These are phyloP conservation scores for Ornithoptera priamus DNA, from an alignment of 2,888 invertebrate species.

Conservation along the genomic window DNA sequence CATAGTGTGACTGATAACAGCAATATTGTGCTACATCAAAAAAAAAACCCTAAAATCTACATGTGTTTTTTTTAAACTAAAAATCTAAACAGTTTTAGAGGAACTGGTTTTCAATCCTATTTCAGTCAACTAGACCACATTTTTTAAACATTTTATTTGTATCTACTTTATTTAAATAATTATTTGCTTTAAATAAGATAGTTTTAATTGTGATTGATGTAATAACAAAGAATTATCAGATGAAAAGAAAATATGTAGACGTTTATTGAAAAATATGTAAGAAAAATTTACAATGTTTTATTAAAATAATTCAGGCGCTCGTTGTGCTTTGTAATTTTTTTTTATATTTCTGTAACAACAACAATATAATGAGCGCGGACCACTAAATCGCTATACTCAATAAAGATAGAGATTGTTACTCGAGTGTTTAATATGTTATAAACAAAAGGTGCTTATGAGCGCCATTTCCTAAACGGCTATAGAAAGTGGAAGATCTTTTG, in stretches of 20 bases:
- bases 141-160: not conserved
- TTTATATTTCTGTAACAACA: not conserved
- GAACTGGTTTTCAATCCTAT: too few species aligned
- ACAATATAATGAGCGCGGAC: slow-evolving; percentile 26
- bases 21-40: not conserved
- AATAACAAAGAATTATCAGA: not conserved
- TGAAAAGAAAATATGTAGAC: not conserved
- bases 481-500: not conserved
- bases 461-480: not conserved
- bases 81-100: too few species aligned
- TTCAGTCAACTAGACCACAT: too few species aligned
- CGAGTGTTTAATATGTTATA: slow-evolving; percentile 1
- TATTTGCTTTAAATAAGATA: not conserved
- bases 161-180: not conserved
- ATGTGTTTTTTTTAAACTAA: too few species aligned
- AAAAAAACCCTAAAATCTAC: not conserved
- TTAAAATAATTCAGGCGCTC: slow-evolving; percentile 1
- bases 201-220: not conserved
- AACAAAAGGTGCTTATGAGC: not conserved
- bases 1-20: not conserved
- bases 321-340: not conserved
- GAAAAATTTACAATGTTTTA: not conserved
- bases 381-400: slow-evolving; percentile 26
- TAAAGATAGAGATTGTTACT: slow-evolving; percentile 24
- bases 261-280: not conserved